Base-by-base conservation (phyloP, 2,113 vertebrate genomes). In the Vimba vimba region DNA sequence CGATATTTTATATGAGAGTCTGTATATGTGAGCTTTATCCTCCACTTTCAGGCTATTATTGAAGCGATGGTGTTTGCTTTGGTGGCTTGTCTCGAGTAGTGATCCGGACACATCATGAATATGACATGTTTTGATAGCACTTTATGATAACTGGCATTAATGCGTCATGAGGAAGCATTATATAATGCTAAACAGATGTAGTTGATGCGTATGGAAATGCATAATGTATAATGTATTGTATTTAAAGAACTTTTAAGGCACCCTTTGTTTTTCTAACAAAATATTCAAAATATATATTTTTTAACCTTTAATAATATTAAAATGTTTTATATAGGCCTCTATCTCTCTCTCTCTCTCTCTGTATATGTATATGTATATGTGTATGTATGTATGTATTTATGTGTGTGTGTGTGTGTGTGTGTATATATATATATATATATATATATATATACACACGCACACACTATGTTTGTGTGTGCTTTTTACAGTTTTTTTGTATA, bases 1-100 rank as follows among this genome's bases (percentile, higher is more conserved):
- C 33, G 71, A 83, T 87, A 86, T 84, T 88, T 86, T 57, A 84
- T 62, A 87, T 43, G 87, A 90, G 86, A 80, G 85, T 94, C 91
- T 95, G 94, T 95, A 95, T 95, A 95, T 95, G 95, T 94, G 94
- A 93, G 91, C 85, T 91, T 93, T 62, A 81, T 60, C 68, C 76
- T 59, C 33, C 64, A 80, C 84, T 85, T 88, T 86, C 88, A 77
- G 89, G 90, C 82, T 91, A 90, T 91, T 92, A 85, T 93, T 89
- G 89, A 92, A 90, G 86, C 27, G 76, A 87, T 62, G 86, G 78
- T 92, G 91, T 93, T 93, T 94, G 91, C 93, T 93, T 93, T 91
- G 90, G 91, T 84, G 87, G 76, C 9, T 87, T 88, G 88, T 88
- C 86, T 88, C 64, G 23, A 82, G 90, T 84, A 87, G 88, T 86